Evolutionary conservation across 2,797 vertebrate genomes (phyloP), one percentile per base, ranked within the genome.

Genomic region (Pelodytes ibericus): DNA sequence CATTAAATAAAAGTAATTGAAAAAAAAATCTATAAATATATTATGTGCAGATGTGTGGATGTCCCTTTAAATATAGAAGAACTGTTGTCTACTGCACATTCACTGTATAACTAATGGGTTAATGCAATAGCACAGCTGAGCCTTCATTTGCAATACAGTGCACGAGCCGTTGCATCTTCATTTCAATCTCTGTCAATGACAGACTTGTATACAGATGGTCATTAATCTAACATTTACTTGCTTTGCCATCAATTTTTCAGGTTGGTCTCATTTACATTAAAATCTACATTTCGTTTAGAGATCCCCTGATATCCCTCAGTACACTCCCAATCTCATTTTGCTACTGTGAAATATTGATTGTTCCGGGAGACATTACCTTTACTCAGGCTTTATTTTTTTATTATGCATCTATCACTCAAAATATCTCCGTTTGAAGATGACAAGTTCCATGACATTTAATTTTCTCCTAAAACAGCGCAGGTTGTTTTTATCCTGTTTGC

Each of bases 211-310:
- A 33, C 39, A 51, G 68, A 33, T 41, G 24, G 36, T 60, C 75
- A 77, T 77, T 60, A 71, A 72, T 78, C 70, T 78, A 61, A 58
- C 61, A 67, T 72, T 60, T 67, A 8, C 27, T 27, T 67, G 62
- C 59, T 25, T 59, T 60, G 56, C 63, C 56, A 78, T 68, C 75
- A 78, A 49, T 78, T 72, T 72, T 66, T 41, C 62, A 53, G 53
- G 25, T 57, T 71, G 58, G 75, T 65, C 60, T 77, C 18, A 59
- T 71, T 71, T 71, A 59, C 31, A 65, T 31, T 56, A 25, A 67
- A 29, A 36, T 69, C 63, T 47, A 39, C 64, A 61, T 36, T 75
- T 75, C 27, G 68, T 20, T 27, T 67, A 36, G 30, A 57, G 53
- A 33, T 30, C 71, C 41, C 59, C 39, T 58, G 31, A 22, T 59